Base-by-base conservation (phyloP, 2,113 vertebrate genomes). In the Amphiprion percula region DNA sequence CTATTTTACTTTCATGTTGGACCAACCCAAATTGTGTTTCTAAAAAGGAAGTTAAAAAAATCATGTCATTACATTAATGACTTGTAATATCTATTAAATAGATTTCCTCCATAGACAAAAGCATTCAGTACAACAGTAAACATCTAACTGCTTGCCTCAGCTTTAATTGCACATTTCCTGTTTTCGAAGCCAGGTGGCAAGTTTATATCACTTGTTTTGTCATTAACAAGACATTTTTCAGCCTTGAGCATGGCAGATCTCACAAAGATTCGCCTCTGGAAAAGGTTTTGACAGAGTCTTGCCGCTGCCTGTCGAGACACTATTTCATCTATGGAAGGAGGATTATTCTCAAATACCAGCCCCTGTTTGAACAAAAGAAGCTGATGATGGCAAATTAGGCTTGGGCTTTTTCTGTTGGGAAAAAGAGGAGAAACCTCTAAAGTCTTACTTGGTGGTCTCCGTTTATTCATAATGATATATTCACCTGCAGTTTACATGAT, bases 381-480 rank as follows among this genome's bases (percentile, higher is more conserved):
- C 92, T 93, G 94, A 95, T 95, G 95, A 95, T 88, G 91, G 94
- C 92, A 95, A 95, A 95, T 95, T 94, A 94, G 93, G 87, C 90
- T 87, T n/a, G 60, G 89, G 91, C 91, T 94, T 94, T 92, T 94
- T 92, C 89, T 94, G 81, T 86, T 88, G 93, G 88, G 88, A 83
- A 89, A 86, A 90, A 90, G 74, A 83, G 83, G 82, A 90, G 78
- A 88, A 92, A 90, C 69, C 84, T 87, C 83, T 80, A 82, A 89
- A 81, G 78, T 88, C 91, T 88, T 79, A 94, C 93, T 87, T 90
- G 95, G 94, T 95, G 95, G 95, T 95, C 95, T 87, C 85, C 77
- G 55, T 90, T 91, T 91, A 87, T 87, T 91, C 87, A 85, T 91
- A 91, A 90, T 91, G 78, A 92, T 90, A 91, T 88, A 90, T 93